Conservation (phyloP, 2,888 invertebrate genomes). For the Metallyticus violacea region DNA sequence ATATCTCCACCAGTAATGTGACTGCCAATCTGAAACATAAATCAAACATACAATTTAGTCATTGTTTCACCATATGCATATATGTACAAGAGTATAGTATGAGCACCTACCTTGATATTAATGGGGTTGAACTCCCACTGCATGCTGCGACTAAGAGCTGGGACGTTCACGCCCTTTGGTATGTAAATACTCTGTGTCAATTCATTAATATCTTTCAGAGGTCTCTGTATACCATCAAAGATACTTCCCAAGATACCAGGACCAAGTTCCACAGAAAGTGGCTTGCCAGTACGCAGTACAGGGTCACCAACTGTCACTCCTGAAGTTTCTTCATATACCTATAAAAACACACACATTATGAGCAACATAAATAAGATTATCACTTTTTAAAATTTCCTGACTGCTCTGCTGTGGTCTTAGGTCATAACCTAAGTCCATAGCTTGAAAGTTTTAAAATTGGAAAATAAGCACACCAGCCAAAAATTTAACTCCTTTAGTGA, state of each 20-base stretch:
- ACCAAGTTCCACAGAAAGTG: constrained; percentile 96
- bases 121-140: constrained; percentile 92
- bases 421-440: not conserved
- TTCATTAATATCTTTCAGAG: constrained; percentile 93
- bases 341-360: constrained; percentile 1
- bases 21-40: constrained; percentile 72
- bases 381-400: not conserved
- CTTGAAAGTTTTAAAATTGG: not conserved
- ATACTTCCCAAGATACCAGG: constrained; percentile 99
- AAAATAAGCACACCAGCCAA: too few species aligned
- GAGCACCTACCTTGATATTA: constrained; percentile 68
- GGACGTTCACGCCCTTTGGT: constrained; percentile 96
- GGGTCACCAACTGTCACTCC: constrained; percentile 99
- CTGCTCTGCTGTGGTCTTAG: not conserved
- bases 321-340: constrained; percentile 93
- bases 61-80: too few species aligned
- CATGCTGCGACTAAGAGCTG: constrained; percentile 75
- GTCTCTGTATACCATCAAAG: constrained; percentile 99
- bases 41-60: too few species aligned
- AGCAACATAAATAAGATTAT: not conserved
- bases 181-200: constrained; percentile 97
- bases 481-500: too few species aligned
- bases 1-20: constrained; percentile 99
- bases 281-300: constrained; percentile 96
- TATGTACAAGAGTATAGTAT: too few species aligned